Evolutionary conservation across 2,888 invertebrate species (phyloP).

Genomic region (Arctia plantaginis): DNA sequence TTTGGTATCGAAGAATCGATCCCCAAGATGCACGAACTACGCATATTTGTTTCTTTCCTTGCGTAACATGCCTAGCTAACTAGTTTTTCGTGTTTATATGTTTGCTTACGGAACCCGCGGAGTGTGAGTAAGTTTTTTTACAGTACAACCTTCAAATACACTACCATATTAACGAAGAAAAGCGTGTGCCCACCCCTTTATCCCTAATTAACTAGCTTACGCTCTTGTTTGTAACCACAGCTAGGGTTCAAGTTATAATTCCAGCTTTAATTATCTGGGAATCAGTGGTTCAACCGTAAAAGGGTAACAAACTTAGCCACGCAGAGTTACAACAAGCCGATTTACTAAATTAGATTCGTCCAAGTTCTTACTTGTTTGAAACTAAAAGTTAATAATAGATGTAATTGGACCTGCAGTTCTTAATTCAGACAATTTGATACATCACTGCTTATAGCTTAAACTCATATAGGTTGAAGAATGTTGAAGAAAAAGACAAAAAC

Average conservation of each 20-base stretch:
- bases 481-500: not conserved
- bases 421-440: not conserved
- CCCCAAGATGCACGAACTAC: no score
- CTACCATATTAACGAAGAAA: no score
- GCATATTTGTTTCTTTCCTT: no score
- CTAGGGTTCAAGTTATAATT: constrained; percentile 2
- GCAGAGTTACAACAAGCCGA: not conserved
- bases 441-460: not conserved
- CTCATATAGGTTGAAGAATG: not conserved
- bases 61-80: no score
- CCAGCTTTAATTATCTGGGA: not conserved
- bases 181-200: no score
- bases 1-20: no score
- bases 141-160: no score
- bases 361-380: constrained; percentile 4
- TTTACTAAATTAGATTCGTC: constrained; percentile 5
- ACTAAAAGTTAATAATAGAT: not conserved
- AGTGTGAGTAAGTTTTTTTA: no score
- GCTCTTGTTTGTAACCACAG: not conserved
- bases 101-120: no score
- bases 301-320: not conserved
- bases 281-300: not conserved
- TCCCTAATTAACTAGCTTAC: not conserved
- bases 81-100: no score
- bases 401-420: not conserved